Conservation (phyloP, 1,140 invertebrate species). For the Cydia pomonella region DNA sequence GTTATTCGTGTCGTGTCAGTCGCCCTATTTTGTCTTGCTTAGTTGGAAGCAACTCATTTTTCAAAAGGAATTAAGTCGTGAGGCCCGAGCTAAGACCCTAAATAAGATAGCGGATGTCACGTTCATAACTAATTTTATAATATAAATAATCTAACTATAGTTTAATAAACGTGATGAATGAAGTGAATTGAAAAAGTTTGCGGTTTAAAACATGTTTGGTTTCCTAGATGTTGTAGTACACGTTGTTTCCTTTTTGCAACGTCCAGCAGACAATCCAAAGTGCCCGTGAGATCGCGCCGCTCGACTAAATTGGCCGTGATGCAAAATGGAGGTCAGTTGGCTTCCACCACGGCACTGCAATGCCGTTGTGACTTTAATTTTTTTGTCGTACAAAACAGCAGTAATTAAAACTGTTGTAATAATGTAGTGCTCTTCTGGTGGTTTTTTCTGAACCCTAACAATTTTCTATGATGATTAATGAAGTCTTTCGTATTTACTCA, state of each 20-base stretch:
- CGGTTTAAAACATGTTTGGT: slow-evolving; percentile 7
- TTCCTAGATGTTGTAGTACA: slow-evolving; percentile 1
- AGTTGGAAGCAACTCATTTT: slow-evolving; percentile 46
- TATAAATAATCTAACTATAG: not conserved
- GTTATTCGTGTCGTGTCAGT: slow-evolving; percentile 34
- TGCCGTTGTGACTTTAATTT: not conserved
- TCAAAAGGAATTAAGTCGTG: slow-evolving; percentile 48
- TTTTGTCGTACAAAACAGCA: not conserved
- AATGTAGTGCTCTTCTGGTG: not conserved
- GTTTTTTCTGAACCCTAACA: too few relatives aligned
- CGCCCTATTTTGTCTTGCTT: slow-evolving; percentile 43
- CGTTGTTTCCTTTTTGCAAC: slow-evolving; percentile 50
- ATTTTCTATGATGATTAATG: too few relatives aligned
- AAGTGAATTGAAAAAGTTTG: not conserved
- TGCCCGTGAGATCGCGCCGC: slow-evolving; percentile 49
- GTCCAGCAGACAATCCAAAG: slow-evolving; percentile 48
- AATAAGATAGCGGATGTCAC: slow-evolving; percentile 42
- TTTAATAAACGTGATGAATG: not conserved
- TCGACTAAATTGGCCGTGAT: slow-evolving; percentile 56
- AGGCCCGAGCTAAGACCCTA: slow-evolving; percentile 41
- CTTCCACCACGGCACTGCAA: slow-evolving; percentile 42
- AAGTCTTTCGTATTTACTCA: too few relatives aligned
- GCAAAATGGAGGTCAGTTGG: slow-evolving; percentile 55
- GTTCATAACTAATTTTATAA: not conserved
- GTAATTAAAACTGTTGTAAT: slow-evolving; percentile 1